Percentiles rank a stretch among this genome's conserved stretches.
Evolutionary conservation across 2,888 invertebrate species (phyloP).

Genomic region (Drosophila melanosoma): DNA sequence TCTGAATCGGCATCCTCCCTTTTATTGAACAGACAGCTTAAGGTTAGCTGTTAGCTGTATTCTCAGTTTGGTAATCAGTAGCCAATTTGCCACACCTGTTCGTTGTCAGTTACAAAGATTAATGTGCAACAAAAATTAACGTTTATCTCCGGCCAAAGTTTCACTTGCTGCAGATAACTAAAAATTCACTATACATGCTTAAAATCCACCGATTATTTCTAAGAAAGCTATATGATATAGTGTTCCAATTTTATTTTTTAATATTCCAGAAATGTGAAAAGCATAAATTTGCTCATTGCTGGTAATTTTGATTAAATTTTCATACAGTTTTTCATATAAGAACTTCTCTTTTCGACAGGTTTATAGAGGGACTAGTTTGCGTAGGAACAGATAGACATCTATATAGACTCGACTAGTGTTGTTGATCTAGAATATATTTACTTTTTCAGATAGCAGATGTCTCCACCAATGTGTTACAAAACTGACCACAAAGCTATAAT

Average conservation of each 20-base stretch:
- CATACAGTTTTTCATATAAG: neutral
- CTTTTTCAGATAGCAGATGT: neutral
- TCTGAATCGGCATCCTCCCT: constrained; percentile 8
- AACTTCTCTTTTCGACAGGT: neutral
- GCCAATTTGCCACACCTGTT: constrained; percentile 36
- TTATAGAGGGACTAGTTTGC: neutral
- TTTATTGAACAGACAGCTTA: constrained; percentile 26
- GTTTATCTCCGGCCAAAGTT: neutral
- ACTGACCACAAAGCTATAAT: neutral
- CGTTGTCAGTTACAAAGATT: constrained; percentile 27
- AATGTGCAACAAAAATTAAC: neutral
- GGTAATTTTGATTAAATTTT: neutral
- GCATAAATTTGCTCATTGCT: neutral
- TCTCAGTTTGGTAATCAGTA: constrained; percentile 25
- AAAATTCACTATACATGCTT: neutral
- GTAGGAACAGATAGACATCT: neutral
- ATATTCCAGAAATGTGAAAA: neutral
- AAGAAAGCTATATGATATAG: neutral
- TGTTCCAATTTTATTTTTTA: no score
- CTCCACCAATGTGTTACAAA: neutral
- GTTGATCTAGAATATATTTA: neutral
- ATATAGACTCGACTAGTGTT: neutral
- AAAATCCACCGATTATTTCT: neutral
- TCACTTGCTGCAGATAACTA: neutral
- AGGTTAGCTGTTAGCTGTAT: constrained; percentile 13